Percentiles rank a stretch among this genome's conserved stretches.
phyloP scores from a whole-genome alignment of 2,113 vertebrate genomes.

The Sylvietta virens region DNA sequence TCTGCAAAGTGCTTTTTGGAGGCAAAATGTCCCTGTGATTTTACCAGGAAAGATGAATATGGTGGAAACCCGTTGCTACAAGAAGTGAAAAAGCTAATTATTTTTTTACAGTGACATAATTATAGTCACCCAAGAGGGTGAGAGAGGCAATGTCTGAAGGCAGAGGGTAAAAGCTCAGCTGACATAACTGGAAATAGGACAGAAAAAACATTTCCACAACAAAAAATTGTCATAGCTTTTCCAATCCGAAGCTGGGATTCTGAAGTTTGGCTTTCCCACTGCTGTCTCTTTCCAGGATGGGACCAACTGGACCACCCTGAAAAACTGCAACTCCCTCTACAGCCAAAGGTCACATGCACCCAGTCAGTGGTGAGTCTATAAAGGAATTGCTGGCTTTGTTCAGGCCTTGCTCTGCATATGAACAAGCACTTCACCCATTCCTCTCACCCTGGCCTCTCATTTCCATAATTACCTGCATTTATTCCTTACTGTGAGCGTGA shows the following conservation, averaged over 20 bases:
- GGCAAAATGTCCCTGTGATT: background rate
- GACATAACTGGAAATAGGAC: background rate
- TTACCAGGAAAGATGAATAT: background rate
- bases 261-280: background rate
- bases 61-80: rapidly evolving
- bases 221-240: rapidly evolving
- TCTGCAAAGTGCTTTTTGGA: background rate
- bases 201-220: background rate
- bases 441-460: background rate
- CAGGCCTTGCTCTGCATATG: background rate
- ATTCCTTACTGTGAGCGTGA: background rate
- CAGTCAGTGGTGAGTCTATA: background rate
- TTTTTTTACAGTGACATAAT: background rate
- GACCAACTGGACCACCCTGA: background rate
- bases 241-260: background rate
- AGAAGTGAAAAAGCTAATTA: background rate
- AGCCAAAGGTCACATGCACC: background rate
- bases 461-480: conserved; percentile 13
- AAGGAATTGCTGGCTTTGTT: background rate
- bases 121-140: background rate
- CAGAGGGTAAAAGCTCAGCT: background rate
- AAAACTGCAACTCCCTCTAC: background rate
- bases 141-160: background rate
- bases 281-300: background rate
- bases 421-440: background rate